Percentiles rank a stretch among this genome's conserved stretches.
These are phyloP conservation scores for Orthonychiurus folsomi DNA, from an alignment of 2,888 invertebrate species.

Conservation along the genomic window DNA sequence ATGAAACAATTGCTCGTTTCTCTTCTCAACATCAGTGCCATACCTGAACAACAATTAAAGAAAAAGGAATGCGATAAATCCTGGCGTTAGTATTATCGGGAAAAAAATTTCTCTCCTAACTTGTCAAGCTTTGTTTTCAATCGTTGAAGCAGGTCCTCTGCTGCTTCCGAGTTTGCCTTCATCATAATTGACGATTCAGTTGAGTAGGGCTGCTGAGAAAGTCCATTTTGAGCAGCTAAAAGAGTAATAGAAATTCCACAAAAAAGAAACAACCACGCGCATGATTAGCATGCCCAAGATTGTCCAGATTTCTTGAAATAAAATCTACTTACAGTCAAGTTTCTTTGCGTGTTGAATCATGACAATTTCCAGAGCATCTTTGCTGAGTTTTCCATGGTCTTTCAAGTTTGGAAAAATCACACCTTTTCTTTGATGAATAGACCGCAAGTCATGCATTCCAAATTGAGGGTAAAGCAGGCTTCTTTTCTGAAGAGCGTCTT, in stretches of 20 bases:
- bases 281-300: not conserved
- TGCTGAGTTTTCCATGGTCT: constrained; percentile 40
- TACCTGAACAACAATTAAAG: constrained; percentile 22
- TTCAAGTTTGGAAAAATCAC: constrained; percentile 41
- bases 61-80: not conserved
- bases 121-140: constrained; percentile 38
- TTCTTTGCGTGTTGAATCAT: constrained; percentile 34
- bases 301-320: constrained; percentile 7
- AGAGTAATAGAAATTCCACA: too few species aligned
- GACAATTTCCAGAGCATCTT: constrained; percentile 40
- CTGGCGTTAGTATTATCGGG: not conserved
- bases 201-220: not conserved
- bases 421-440: constrained; percentile 39
- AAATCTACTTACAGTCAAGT: too few species aligned
- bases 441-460: constrained; percentile 35
- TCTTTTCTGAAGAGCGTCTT: constrained; percentile 39
- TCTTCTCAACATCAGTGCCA: constrained; percentile 30
- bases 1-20: constrained; percentile 31
- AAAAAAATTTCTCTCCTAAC: constrained; percentile 18
- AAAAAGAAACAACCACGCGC: not conserved
- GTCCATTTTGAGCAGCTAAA: constrained; percentile 5
- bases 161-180: constrained; percentile 30
- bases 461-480: constrained; percentile 40
- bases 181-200: constrained; percentile 7
- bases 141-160: constrained; percentile 36